Evolutionary conservation across 2,888 invertebrate species (phyloP).

Genomic region (Dorcus parallelipipedus): DNA sequence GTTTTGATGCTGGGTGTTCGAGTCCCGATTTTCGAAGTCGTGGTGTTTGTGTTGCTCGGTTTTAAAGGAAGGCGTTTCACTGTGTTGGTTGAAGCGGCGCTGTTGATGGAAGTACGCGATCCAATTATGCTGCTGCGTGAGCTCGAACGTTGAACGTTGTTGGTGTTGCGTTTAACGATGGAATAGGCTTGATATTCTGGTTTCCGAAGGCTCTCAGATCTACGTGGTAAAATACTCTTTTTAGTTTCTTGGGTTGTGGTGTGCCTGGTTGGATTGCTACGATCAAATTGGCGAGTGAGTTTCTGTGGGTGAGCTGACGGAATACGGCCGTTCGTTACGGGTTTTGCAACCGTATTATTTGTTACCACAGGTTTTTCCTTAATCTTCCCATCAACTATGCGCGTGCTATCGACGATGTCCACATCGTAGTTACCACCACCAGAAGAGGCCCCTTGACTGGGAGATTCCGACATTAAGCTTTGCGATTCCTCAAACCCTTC

Average conservation of each 20-base stretch:
- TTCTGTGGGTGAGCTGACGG: not conserved
- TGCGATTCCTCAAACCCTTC: slow-evolving; percentile 91
- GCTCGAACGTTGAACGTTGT: slow-evolving; percentile 67
- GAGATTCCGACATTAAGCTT: slow-evolving; percentile 81
- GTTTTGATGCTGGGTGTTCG: slow-evolving; percentile 30
- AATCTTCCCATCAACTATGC: slow-evolving; percentile 32
- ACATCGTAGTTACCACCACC: slow-evolving; percentile 59
- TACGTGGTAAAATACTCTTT: slow-evolving; percentile 44
- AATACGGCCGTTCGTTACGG: not conserved
- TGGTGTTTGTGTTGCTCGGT: slow-evolving; percentile 38
- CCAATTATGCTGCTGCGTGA: slow-evolving; percentile 78
- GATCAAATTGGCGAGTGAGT: slow-evolving; percentile 32
- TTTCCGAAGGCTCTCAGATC: slow-evolving; percentile 46
- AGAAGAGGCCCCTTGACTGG: slow-evolving; percentile 81
- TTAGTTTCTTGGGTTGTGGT: slow-evolving; percentile 23
- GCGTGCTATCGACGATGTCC: slow-evolving; percentile 48
- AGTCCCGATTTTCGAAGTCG: slow-evolving; percentile 19
- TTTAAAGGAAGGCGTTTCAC: slow-evolving; percentile 64
- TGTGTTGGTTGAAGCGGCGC: slow-evolving; percentile 73
- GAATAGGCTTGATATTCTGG: slow-evolving; percentile 39
- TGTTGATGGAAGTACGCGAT: slow-evolving; percentile 80
- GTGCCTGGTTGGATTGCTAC: slow-evolving; percentile 35
- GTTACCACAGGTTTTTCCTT: slow-evolving; percentile 24
- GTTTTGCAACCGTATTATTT: not conserved
- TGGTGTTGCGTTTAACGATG: slow-evolving; percentile 11